Evolutionary conservation across 1,140 invertebrate genomes (phyloP).

Genomic region (Neodiprion virginianus): DNA sequence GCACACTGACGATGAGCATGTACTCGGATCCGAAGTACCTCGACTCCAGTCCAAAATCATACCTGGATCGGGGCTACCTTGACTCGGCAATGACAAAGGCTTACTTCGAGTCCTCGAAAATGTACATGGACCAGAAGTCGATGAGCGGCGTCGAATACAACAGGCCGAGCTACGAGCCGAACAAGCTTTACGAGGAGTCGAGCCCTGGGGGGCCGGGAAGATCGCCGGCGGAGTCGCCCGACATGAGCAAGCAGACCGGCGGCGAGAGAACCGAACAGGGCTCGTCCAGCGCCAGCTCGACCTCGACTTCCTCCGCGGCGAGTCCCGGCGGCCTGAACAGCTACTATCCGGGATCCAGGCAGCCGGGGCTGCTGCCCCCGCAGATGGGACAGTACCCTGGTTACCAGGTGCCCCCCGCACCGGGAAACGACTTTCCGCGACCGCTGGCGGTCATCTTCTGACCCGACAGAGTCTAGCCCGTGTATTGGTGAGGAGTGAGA

Average conservation of each 20-base stretch:
- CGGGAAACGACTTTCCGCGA: conserved; percentile 75
- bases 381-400: conserved; percentile 72
- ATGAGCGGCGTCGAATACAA: conserved; percentile 54
- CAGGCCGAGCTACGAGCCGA: conserved; percentile 61
- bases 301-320: conserved; percentile 69
- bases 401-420: conserved; percentile 64
- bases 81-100: conserved; percentile 78
- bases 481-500: background rate
- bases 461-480: conserved; percentile 69
- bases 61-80: conserved; percentile 70
- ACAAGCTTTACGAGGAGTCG: conserved; percentile 71
- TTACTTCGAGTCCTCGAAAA: conserved; percentile 77
- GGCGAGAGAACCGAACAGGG: conserved; percentile 64
- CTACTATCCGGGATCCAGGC: conserved; percentile 67
- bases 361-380: conserved; percentile 58
- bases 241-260: conserved; percentile 59
- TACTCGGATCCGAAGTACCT: conserved; percentile 73
- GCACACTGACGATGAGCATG: conserved; percentile 71
- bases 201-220: conserved; percentile 66
- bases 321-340: conserved; percentile 67
- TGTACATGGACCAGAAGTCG: conserved; percentile 79
- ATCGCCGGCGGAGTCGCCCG: conserved; percentile 68
- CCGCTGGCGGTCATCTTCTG: conserved; percentile 88
- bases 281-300: conserved; percentile 59
- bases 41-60: conserved; percentile 69